Evolutionary conservation across 2,113 vertebrate species (phyloP).

Genomic region (Periophthalmus modestus): DNA sequence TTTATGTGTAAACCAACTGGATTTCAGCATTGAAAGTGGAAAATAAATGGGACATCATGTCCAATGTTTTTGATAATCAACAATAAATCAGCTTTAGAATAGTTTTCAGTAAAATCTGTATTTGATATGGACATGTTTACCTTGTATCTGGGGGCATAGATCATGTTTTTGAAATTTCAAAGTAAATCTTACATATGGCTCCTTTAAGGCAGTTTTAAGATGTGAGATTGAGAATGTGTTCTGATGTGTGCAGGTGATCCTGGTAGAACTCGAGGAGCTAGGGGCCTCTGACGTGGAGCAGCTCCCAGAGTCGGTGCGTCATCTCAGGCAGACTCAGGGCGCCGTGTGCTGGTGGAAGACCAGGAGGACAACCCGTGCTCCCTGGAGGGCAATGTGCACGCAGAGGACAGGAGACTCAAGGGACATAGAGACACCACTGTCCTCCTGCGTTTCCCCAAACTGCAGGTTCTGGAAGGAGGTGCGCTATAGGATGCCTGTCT

Average conservation of each 20-base stretch:
- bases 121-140: no score
- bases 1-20: no score
- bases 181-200: no score
- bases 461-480: constrained; percentile 87
- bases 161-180: no score
- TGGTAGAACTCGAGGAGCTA: constrained; percentile 84
- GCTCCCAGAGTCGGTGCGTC: constrained; percentile 84
- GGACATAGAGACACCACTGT: neutral
- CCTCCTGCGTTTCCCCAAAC: constrained; percentile 35
- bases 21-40: no score
- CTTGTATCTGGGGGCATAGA: no score
- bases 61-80: no score
- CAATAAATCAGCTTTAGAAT: no score
- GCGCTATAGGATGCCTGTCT: constrained; percentile 84
- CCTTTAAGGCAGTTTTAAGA: neutral
- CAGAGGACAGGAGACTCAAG: neutral
- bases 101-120: no score
- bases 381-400: constrained; percentile 21
- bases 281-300: constrained; percentile 64
- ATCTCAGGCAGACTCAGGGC: constrained; percentile 84
- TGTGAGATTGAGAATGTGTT: neutral
- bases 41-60: no score
- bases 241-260: constrained; percentile 73
- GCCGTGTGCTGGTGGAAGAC: constrained; percentile 81
- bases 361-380: constrained; percentile 36